Base-by-base conservation (phyloP, 1,140 invertebrate species). In the Zaprionus taronus region DNA sequence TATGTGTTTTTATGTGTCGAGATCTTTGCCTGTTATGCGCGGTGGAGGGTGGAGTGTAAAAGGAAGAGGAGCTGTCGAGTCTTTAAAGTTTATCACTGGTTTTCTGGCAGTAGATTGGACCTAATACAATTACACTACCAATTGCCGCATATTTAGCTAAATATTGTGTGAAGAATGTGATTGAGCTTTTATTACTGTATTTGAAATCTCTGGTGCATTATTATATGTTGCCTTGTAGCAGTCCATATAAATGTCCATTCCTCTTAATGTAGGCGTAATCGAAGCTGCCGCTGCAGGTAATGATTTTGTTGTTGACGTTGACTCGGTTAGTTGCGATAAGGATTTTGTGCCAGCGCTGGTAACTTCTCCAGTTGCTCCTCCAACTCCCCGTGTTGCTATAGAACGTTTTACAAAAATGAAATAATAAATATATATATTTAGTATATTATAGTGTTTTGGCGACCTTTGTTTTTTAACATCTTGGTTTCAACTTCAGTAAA, bases 81-180 rank as follows among this genome's bases (percentile, higher is more conserved):
- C 44, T 22, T n/a, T 41, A 26, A 71, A 72, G 60, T 77, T 68
- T 83, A 84, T 79, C 64, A 80, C 78, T 80, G 72, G 56, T 22
- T 80, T 15, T 80, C 47, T 84, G 82, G 81, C 82, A 83, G 82
- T 61, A 53, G 34, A 73, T 64, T n/a, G 36, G 73, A 67, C n/a
- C 34, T 49, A 44, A 62, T 38, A 55, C 31, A 66, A 56, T 34
- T 56, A 66, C 63, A 56, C 17, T 56, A 44, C 41, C 6, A 81
- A 64, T 80, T 75, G 44, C 9, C 55, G 55, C 34, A 61, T 66
- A 81, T 44, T 71, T 73, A 67, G 71, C 74, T 90, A 89, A 47
- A 81, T 74, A 56, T 89, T 66, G 26, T 38, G 41, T 70, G 56
- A 15, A 41, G 51, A 41, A 49, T 36, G 53, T 17, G 22, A 9